phyloP scores from a whole-genome alignment of 1,140 invertebrate genomes.

The Heliconius nattereri region DNA sequence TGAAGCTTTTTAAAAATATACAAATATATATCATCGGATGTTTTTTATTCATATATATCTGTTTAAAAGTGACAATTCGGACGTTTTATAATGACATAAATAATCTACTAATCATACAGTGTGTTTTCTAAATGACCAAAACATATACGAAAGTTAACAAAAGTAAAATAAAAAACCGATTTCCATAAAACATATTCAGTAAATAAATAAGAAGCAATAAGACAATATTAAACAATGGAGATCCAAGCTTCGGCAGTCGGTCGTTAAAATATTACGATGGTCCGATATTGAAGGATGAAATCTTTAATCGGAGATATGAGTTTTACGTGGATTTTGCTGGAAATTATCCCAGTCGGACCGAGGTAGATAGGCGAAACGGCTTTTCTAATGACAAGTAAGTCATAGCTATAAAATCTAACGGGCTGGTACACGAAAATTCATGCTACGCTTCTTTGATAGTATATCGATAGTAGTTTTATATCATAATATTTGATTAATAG shows the following conservation, averaged over 20 bases:
- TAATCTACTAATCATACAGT: too few species aligned
- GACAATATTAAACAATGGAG: background rate
- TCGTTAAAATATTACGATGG: slow-evolving; percentile 75
- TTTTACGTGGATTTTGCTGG: slow-evolving; percentile 53
- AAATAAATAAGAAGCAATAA: background rate
- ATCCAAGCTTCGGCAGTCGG: background rate
- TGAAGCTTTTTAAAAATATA: too few species aligned
- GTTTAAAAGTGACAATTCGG: too few species aligned
- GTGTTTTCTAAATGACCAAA: background rate
- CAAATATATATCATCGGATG: too few species aligned
- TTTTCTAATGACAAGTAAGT: slow-evolving; percentile 12
- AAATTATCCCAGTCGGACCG: slow-evolving; percentile 33
- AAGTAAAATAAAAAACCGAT: background rate
- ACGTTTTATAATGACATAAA: too few species aligned
- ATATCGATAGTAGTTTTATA: background rate
- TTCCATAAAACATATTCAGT: background rate
- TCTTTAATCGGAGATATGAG: slow-evolving; percentile 67
- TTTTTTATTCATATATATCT: too few species aligned
- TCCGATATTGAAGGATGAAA: slow-evolving; percentile 69
- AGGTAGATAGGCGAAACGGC: slow-evolving; percentile 31
- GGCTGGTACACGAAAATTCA: background rate
- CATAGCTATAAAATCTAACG: slow-evolving; percentile 9
- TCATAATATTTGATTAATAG: background rate
- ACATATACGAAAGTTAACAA: background rate
- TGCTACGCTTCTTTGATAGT: background rate